Base-by-base conservation (phyloP, 64 coral and sea anemone species). In the Dendronephthya gigantea region DNA sequence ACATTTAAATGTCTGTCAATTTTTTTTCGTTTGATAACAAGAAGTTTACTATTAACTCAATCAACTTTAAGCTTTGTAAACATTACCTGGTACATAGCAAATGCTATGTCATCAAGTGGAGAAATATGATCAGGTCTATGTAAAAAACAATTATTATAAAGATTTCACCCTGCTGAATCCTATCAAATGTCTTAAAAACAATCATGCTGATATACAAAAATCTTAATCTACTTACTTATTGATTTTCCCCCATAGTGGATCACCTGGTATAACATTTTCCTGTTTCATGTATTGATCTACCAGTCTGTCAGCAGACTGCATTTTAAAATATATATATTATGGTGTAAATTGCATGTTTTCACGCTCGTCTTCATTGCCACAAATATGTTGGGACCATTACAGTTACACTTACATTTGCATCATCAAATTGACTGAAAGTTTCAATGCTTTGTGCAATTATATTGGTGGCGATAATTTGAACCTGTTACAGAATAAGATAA, bases 31-130 rank as follows among this genome's bases (percentile, higher is more conserved):
- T n/a, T n/a, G n/a, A n/a, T n/a, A n/a, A n/a, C n/a, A n/a, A n/a
- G n/a, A n/a, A n/a, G n/a, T n/a, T n/a, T n/a, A n/a, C n/a, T n/a
- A n/a, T n/a, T n/a, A n/a, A n/a, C n/a, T n/a, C n/a, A n/a, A n/a
- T n/a, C n/a, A 56, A n/a, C n/a, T n/a, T 14, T n/a, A 65, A 86
- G 33, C 51, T 17, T 62, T 35, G 7, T 9, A 4, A 23, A 74
- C 1, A 2, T 27, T 68, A 96, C 94, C 94, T 97, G 94, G 69
- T 97, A 97, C 94, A 97, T 97, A 40, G 93, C 94, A 91, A 97
- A 97, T 28, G 91, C 89, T 84, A 97, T 84, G 40, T 97, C 94
- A 93, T 97, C 94, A 49, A 91, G 70, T 12, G 89, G 94, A 33
- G 94, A 91, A 37, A 97, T 91, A 85, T 85, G 91, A 30, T 97